Evolutionary conservation across 2,888 invertebrate genomes (phyloP).

Genomic region (Erebia aethiops): DNA sequence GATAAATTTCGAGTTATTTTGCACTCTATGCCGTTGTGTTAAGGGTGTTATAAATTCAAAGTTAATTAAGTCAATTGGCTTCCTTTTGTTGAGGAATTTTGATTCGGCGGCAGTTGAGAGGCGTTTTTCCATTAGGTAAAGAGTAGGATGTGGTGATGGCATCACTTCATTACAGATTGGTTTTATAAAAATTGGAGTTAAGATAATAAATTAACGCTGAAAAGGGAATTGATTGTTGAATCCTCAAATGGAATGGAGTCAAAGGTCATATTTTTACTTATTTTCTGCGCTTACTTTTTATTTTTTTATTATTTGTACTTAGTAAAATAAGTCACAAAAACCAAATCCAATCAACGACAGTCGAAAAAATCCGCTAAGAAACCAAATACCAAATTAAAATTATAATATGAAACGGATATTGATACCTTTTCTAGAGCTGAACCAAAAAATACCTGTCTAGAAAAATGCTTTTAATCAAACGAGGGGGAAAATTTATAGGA

Average conservation of each 20-base stretch:
- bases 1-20: constrained; percentile 28
- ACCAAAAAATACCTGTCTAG: neutral
- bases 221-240: too few relatives aligned
- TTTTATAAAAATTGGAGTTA: neutral
- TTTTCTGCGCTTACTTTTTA: too few relatives aligned
- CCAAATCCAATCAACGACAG: too few relatives aligned
- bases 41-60: constrained; percentile 17
- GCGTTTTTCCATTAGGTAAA: neutral
- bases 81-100: constrained; percentile 24
- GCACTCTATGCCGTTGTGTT: constrained; percentile 7
- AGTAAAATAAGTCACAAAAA: too few relatives aligned
- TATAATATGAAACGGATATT: neutral
- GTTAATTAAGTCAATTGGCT: constrained; percentile 12
- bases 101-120: constrained; percentile 4
- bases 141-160: constrained; percentile 6
- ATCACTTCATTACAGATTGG: too few relatives aligned
- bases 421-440: constrained; percentile 3
- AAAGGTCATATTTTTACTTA: too few relatives aligned
- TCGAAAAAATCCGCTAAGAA: too few relatives aligned
- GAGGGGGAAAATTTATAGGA: constrained; percentile 16
- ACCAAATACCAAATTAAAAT: too few relatives aligned
- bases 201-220: too few relatives aligned
- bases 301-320: too few relatives aligned
- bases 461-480: constrained; percentile 25
- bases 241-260: too few relatives aligned